phyloP scores from a whole-genome alignment of 2,113 vertebrate species.

The Nycticryphes semicollaris region DNA sequence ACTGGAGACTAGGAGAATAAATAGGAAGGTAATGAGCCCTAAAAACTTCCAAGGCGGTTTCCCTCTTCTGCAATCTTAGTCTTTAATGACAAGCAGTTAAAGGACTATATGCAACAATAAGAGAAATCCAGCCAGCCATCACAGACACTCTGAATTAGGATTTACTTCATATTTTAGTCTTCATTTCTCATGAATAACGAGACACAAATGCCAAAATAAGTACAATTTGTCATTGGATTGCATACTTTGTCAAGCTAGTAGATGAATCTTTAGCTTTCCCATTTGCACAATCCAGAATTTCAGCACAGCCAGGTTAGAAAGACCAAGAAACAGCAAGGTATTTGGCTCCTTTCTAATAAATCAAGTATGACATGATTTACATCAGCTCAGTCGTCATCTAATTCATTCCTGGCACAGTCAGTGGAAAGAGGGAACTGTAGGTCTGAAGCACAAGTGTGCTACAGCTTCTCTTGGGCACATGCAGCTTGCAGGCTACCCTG shows the following conservation, averaged over 20 bases:
- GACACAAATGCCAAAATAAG: not conserved
- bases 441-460: not conserved
- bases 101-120: not conserved
- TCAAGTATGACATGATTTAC: not conserved
- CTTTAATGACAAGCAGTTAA: conserved; percentile 22
- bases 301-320: not conserved
- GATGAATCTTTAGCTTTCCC: not conserved
- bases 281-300: not conserved
- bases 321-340: not conserved
- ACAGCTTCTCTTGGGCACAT: not conserved
- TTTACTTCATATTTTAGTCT: not conserved
- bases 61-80: not conserved
- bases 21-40: conserved; percentile 22
- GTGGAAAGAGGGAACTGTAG: not conserved
- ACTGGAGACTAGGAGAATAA: conserved; percentile 6
- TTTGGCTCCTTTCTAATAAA: not conserved
- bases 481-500: not conserved
- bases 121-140: not conserved
- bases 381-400: not conserved
- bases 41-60: not conserved
- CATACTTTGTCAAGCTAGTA: not conserved
- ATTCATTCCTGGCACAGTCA: not conserved
- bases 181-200: conserved; percentile 3
- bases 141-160: not conserved
- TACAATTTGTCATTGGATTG: not conserved